Evolutionary conservation across 1,140 invertebrate genomes (phyloP).

Genomic region (Lasioglossum baleicum): DNA sequence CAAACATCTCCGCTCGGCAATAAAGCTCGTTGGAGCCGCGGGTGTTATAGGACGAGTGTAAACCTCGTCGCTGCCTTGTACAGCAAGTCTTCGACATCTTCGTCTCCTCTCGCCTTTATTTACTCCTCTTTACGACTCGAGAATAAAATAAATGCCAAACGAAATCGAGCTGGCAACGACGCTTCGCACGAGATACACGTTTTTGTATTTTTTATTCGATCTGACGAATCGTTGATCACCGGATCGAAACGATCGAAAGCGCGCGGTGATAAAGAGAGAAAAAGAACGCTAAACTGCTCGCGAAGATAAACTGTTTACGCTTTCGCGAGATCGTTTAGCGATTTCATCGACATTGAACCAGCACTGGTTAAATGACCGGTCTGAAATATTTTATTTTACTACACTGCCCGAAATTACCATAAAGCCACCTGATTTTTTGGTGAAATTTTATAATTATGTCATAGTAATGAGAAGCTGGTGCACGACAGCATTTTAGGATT

Average conservation of each 20-base stretch:
- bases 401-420: too few species aligned
- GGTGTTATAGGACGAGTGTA: conserved; percentile 12
- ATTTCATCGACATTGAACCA: too few species aligned
- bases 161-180: background rate
- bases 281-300: background rate
- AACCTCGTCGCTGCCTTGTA: background rate
- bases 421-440: too few species aligned
- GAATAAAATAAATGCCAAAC: background rate
- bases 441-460: too few species aligned
- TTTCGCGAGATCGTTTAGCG: background rate
- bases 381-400: too few species aligned
- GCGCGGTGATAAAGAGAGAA: background rate
- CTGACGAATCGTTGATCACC: too few species aligned
- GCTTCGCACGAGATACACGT: background rate
- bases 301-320: background rate
- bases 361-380: too few species aligned
- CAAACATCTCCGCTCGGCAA: conserved; percentile 29
- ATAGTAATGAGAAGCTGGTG: too few species aligned
- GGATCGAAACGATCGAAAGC: background rate
- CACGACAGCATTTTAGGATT: too few species aligned
- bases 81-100: background rate
- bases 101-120: background rate
- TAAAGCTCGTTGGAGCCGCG: conserved; percentile 12
- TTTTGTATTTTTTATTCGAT: background rate
- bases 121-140: background rate